Evolutionary conservation across 2,888 invertebrate species (phyloP).

Genomic region (Clanis bilineata): DNA sequence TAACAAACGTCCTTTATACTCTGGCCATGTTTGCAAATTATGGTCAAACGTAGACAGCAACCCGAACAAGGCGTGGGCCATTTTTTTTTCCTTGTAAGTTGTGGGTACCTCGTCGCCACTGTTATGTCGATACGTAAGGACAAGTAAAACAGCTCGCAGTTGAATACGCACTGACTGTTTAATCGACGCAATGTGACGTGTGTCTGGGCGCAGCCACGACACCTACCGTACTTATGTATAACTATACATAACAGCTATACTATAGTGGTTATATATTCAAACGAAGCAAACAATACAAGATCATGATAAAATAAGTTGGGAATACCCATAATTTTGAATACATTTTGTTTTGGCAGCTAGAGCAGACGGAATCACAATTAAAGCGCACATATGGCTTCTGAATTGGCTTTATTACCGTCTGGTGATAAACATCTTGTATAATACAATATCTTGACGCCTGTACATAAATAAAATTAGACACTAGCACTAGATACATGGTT

Average conservation of each 20-base stretch:
- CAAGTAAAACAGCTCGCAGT: too few relatives aligned
- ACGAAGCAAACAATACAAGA: too few relatives aligned
- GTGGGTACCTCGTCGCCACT: neutral
- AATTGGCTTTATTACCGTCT: neutral
- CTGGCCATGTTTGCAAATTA: constrained; percentile 21
- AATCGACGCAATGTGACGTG: too few relatives aligned
- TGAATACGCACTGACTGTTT: too few relatives aligned
- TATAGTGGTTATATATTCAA: too few relatives aligned
- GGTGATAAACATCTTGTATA: neutral
- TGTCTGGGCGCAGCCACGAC: too few relatives aligned
- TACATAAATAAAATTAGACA: neutral
- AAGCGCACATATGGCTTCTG: neutral
- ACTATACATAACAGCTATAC: too few relatives aligned
- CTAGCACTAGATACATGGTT: neutral
- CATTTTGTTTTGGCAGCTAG: neutral
- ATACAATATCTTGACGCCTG: neutral
- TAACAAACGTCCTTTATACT: constrained; percentile 20
- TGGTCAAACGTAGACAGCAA: constrained; percentile 25
- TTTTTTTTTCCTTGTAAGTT: neutral
- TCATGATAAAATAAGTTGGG: too few relatives aligned
- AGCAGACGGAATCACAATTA: neutral
- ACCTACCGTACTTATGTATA: too few relatives aligned
- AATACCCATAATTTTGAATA: neutral
- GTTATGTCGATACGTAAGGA: neutral
- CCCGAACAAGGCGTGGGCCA: constrained; percentile 12